phyloP scores from a whole-genome alignment of 2,888 invertebrate species.

The Trypoxylon attenuatum region DNA sequence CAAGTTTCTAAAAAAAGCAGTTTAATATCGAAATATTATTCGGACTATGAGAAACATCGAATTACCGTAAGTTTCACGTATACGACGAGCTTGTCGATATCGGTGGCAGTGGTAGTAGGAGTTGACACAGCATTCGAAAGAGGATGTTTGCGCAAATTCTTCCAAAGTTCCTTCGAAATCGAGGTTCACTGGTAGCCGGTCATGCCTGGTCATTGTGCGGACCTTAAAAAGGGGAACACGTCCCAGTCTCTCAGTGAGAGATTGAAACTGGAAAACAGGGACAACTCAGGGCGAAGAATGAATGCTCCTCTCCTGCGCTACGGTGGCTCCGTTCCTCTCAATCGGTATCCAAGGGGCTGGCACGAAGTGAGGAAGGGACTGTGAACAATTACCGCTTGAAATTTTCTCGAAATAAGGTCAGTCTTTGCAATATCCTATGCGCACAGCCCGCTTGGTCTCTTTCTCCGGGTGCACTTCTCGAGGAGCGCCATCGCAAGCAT shows the following conservation, averaged over 20 bases:
- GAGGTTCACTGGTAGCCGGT: conserved; percentile 1
- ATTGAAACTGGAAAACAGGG: conserved; percentile 49
- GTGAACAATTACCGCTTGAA: conserved; percentile 57
- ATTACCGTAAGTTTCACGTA: too few relatives aligned
- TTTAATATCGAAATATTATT: too few relatives aligned
- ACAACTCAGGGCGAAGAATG: conserved; percentile 33
- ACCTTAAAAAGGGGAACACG: conserved; percentile 25
- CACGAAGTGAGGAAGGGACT: conserved; percentile 24
- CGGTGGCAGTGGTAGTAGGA: too few relatives aligned
- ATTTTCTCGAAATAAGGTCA: conserved; percentile 57
- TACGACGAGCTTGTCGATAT: too few relatives aligned
- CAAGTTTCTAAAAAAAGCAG: too few relatives aligned
- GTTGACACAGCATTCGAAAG: too few relatives aligned
- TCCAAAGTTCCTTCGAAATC: neutral
- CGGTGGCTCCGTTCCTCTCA: conserved; percentile 22
- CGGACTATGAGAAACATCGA: too few relatives aligned
- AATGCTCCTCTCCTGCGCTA: conserved; percentile 30
- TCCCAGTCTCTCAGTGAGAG: conserved; percentile 29
- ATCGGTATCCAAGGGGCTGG: conserved; percentile 35
- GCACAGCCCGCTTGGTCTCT: conserved; percentile 21
- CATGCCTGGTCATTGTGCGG: conserved; percentile 20
- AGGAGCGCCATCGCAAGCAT: conserved; percentile 23
- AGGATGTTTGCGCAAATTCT: too few relatives aligned
- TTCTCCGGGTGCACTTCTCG: conserved; percentile 23
- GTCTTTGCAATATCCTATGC: conserved; percentile 48